Percentiles rank a stretch among this genome's conserved stretches.
phyloP scores from a whole-genome alignment of 37 sponge, comb jelly and placozoan species.

The Haliclona indistincta region DNA sequence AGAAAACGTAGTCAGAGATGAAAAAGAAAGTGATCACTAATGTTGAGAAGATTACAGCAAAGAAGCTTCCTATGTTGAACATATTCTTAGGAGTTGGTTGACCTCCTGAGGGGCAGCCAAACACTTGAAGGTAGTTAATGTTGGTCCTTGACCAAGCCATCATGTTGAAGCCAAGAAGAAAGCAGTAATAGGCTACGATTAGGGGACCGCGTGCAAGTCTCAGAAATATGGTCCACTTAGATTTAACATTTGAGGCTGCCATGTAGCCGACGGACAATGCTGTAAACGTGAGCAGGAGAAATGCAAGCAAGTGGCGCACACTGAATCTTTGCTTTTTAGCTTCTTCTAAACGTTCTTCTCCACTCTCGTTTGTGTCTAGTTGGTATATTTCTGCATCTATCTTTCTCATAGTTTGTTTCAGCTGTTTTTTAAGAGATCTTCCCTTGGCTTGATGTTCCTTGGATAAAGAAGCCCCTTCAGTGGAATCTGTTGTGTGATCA shows the following conservation, averaged over 20 bases:
- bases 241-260: background rate
- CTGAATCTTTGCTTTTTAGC: background rate
- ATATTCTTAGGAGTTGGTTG: conserved; percentile 53
- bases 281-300: background rate
- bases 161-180: conserved; percentile 69
- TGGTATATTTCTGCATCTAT: background rate
- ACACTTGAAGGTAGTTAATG: conserved; percentile 64
- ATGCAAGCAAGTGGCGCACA: background rate
- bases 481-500: background rate
- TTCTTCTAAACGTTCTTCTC: background rate
- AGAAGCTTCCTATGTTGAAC: conserved; percentile 42
- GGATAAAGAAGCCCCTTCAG: background rate
- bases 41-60: conserved; percentile 31
- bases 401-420: background rate
- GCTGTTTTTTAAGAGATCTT: background rate
- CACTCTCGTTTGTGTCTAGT: background rate
- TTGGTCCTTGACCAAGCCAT: conserved; percentile 42
- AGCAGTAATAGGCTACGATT: conserved; percentile 57
- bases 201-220: conserved; percentile 69
- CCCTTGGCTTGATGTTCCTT: background rate
- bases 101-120: conserved; percentile 27
- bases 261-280: background rate
- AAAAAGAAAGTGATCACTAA: conserved; percentile 1
- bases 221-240: conserved; percentile 37
- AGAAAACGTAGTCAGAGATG: conserved; percentile 18